Base-by-base conservation (phyloP, 2,888 invertebrate genomes). In the Xiphydria camelus region DNA sequence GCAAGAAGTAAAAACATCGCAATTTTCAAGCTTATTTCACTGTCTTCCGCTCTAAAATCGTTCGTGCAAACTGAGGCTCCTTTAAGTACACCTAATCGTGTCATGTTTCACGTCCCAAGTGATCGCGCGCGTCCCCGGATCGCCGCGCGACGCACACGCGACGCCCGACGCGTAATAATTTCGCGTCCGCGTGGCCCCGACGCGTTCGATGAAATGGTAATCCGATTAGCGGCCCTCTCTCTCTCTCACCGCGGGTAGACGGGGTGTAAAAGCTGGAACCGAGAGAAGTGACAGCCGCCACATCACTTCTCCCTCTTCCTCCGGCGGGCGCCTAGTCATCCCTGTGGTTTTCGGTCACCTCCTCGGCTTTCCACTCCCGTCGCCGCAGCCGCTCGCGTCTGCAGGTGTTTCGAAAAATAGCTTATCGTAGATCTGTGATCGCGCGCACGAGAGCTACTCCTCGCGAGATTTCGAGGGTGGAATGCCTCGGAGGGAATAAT, bases 381-480 rank as follows among this genome's bases (percentile, higher is more conserved):
- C n/a, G n/a, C n/a, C n/a, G n/a, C n/a, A n/a, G n/a, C n/a, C n/a
- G n/a, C n/a, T n/a, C n/a, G n/a, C n/a, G n/a, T n/a, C 43, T 47
- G 51, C 54, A 51, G 54, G 49, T 55, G 49, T 47, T 43, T 36
- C 45, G 36, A 48, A 41, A 47, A 50, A 46, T 34, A 38, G 45
- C 42, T 51, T 55, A 55, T 55, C 55, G 49, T 51, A 44, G 51
- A 60, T 61, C 57, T 59, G 40, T n/a, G n/a, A 39, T 31, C 33
- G 38, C 33, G 40, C 45, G 47, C 41, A 39, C 26, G 41, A 35
- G 45, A 31, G 31, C 34, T 22, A 20, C n/a, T 35, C 32, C 6
- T 23, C 23, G 6, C n/a, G n/a, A 23, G n/a, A n/a, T n/a, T 6
- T 23, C 23, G 23, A 6, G 23, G 23, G n/a, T 23, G 23, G 23